phyloP scores from a whole-genome alignment of 1,140 invertebrate genomes.

The Drosophila leontia region DNA sequence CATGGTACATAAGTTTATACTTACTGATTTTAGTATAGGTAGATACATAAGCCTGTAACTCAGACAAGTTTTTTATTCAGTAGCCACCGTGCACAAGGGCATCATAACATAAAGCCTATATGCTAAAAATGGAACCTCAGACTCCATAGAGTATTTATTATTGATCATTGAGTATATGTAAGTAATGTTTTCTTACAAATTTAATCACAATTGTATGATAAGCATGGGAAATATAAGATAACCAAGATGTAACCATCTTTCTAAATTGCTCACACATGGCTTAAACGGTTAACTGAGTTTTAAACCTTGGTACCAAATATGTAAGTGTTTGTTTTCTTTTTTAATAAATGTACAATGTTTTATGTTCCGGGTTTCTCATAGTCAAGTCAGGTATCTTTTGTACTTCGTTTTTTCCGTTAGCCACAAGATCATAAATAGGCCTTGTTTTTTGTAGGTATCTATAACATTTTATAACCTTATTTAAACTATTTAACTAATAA shows the following conservation, averaged over 20 bases:
- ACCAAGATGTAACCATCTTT: too few species aligned
- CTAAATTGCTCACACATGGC: too few species aligned
- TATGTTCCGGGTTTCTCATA: constrained; percentile 1
- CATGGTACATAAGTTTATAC: too few species aligned
- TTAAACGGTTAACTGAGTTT: not conserved
- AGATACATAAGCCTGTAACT: not conserved
- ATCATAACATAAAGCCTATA: not conserved
- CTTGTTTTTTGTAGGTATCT: too few species aligned
- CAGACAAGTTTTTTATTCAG: not conserved
- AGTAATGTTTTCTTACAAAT: not conserved
- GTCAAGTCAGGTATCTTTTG: not conserved
- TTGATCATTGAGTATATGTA: not conserved
- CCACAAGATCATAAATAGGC: not conserved
- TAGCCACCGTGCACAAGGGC: not conserved
- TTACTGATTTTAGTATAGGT: not conserved
- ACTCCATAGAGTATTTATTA: not conserved
- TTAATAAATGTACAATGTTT: not conserved
- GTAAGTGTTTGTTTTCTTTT: not conserved
- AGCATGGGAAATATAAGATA: not conserved
- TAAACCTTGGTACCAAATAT: not conserved
- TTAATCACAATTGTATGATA: not conserved
- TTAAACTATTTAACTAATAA: constrained; percentile 20
- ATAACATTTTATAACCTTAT: too few species aligned
- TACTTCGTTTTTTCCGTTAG: not conserved
- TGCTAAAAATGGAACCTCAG: not conserved